These are phyloP conservation scores for Turdus rufiventris DNA, from an alignment of 2,113 vertebrate species.

Conservation along the genomic window DNA sequence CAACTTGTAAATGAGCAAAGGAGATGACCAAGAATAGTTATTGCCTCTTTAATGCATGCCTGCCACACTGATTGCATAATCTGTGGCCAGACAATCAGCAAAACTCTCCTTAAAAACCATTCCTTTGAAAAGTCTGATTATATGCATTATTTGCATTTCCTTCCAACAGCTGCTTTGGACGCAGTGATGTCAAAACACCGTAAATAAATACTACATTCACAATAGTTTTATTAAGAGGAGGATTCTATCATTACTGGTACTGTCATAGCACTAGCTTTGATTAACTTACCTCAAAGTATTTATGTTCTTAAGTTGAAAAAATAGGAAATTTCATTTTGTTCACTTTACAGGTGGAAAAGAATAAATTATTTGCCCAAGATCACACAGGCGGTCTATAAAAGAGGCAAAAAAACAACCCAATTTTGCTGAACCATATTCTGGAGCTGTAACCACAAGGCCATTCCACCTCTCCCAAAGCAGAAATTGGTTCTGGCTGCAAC, in stretches of 20 bases:
- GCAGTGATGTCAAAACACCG: background rate
- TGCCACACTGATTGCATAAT: background rate
- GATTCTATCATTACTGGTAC: background rate
- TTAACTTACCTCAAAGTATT: background rate
- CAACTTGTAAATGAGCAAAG: background rate
- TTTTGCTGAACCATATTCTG: background rate
- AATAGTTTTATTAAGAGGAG: background rate
- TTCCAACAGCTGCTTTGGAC: background rate
- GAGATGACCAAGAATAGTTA: background rate
- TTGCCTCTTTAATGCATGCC: background rate
- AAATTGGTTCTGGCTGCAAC: constrained; percentile 12
- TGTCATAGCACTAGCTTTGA: background rate
- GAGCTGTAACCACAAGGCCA: background rate
- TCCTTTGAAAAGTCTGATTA: background rate
- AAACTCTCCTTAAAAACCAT: background rate
- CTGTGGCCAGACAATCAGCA: background rate
- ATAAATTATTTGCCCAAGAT: background rate
- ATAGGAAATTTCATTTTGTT: background rate
- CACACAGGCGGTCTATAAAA: background rate
- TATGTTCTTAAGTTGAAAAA: background rate
- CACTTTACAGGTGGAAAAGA: constrained; percentile 8
- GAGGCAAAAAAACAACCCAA: background rate
- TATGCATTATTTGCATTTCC: background rate
- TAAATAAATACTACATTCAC: background rate
- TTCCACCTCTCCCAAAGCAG: background rate